Base-by-base conservation (phyloP, 2,113 vertebrate species). In the Crotalus horridus region DNA sequence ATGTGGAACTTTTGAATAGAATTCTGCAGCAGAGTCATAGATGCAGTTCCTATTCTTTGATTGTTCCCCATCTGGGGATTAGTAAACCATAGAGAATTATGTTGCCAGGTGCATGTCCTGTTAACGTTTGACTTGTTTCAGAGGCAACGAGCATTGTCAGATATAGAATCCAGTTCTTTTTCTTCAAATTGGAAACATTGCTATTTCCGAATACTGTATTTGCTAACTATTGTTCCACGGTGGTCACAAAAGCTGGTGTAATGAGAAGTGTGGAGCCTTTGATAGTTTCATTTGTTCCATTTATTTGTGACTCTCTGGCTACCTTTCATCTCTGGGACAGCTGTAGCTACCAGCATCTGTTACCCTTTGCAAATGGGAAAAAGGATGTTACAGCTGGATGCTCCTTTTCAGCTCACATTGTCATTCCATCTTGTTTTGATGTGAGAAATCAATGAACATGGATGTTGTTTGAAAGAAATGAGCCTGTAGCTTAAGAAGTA, bases 401-500 rank as follows among this genome's bases (percentile, higher is more conserved):
- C 56, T 89, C 91, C 92, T 43, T 95, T 88, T 87, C 69, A 89
- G 12, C 61, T 89, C 56, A 61, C 90, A 90, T 74, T 93, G 13
- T 89, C 61, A 85, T 58, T 92, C 74, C 56, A 23, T 61, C 21
- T 88, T 92, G 64, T 88, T 10, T 91, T 95, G n/a, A 24, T 92
- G 94, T 85, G 39, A 81, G 89, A 92, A 95, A 56, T 21, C 64
- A 21, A 48, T 89, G 61, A 85, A 55, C 33, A 46, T 23, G 24
- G 85, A 5, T 91, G 61, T 10, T 86, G 56, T 88, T 91, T 91
- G 26, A 85, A n/a, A 91, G 91, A 24, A 87, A 39, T 46, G 58
- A 87, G 43, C 48, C 91, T 91, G 59, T 90, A 55, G 20, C 24
- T 55, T 94, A 48, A 56, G 92, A 92, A 92, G 20, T 0, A 64